phyloP scores from a whole-genome alignment of 2,888 invertebrate species.

The Ennomos quercinarius region DNA sequence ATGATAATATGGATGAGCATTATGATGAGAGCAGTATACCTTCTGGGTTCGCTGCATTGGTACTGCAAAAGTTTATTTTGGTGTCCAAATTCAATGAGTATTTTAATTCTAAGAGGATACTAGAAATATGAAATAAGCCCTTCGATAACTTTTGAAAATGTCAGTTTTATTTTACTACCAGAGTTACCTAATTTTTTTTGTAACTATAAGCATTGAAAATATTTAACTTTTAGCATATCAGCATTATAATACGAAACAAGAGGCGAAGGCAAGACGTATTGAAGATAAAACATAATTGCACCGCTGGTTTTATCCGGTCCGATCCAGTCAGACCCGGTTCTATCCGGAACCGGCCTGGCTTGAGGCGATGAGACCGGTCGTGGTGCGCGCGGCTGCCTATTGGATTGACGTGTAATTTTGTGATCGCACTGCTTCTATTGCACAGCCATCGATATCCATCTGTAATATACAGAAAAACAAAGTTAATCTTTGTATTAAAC shows the following conservation, averaged over 20 bases:
- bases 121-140: no score
- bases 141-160: no score
- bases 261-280: conserved; percentile 22
- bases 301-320: conserved; percentile 47
- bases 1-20: no score
- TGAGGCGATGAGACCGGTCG: conserved; percentile 52
- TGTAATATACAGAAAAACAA: conserved; percentile 35
- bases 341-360: conserved; percentile 37
- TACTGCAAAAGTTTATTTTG: no score
- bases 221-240: conserved; percentile 6
- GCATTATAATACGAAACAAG: conserved; percentile 12
- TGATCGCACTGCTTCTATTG: conserved; percentile 58
- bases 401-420: conserved; percentile 79
- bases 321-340: conserved; percentile 35
- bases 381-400: conserved; percentile 67
- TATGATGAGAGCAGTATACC: no score
- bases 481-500: conserved; percentile 7
- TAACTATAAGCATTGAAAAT: no score
- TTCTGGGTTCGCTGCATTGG: no score
- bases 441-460: conserved; percentile 22
- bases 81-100: no score
- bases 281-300: conserved; percentile 44
- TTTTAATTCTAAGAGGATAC: no score
- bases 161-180: no score
- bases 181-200: no score